Evolutionary conservation across 1,140 invertebrate genomes (phyloP), one percentile per base, ranked within the genome.

Genomic region (Gryllus bimaculatus): DNA sequence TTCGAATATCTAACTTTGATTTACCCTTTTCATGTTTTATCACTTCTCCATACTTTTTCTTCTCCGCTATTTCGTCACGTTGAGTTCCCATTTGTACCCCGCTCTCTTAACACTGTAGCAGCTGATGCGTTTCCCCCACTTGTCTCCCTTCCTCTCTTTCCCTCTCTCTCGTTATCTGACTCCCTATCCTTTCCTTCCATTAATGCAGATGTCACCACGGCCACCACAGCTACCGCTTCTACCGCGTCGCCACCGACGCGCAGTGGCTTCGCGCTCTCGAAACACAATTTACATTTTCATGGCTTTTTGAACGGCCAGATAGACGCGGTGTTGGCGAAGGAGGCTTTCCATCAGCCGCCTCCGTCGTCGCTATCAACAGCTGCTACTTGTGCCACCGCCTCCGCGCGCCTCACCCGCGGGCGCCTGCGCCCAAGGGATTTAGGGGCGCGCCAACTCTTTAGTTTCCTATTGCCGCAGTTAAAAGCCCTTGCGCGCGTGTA

Each of bases 201-300:
- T 39, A 39, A 39, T 39, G 26, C 26, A 5, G 26, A 39, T 39
- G 26, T 39, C 26, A 39, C 26, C 26, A 39, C 26, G 26, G 1
- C 10, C 54, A 18, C 54, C 54, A 13, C n/a, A n/a, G 8, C n/a
- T 18, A 21, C 20, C 15, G 39, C 18, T 4, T 12, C 74, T 20
- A 12, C 1, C 74, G 39, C 18, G 21, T 0, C 74, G 21, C 74
- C 74, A 21, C 20, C 74, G 10, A 66, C 54, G 10, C 54, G 10
- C 54, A 10, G 54, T 13, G 7, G 54, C 54, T 10, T 18, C 10
- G 54, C 54, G 54, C 54, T 13, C 54, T 66, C 54, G 54, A 66
- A 66, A 66, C 54, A 66, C 54, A 66, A 66, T 66, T 66, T 66
- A 66, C 54, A 66, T 66, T 66, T 66, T 66, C 54, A 66, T 66